phyloP scores from a whole-genome alignment of 2,113 vertebrate species.

The Motacilla alba region DNA sequence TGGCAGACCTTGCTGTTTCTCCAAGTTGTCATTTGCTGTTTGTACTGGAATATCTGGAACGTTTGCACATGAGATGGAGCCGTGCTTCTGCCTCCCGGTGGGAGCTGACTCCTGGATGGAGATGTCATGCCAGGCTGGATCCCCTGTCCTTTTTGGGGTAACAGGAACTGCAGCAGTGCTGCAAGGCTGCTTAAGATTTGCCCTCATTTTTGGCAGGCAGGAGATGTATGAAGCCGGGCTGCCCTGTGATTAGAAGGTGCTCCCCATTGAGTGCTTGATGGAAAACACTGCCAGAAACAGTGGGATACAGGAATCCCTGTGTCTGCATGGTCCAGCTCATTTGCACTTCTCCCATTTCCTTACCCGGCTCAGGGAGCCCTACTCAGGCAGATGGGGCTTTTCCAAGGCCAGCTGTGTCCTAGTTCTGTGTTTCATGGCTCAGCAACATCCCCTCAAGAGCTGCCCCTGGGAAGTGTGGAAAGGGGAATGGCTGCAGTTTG shows the following conservation, averaged over 20 bases:
- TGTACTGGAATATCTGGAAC: neutral
- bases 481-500: neutral
- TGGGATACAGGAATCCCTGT: neutral
- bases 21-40: neutral
- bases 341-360: neutral
- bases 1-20: neutral
- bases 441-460: neutral
- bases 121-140: neutral
- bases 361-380: neutral
- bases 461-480: neutral
- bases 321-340: neutral
- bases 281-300: neutral
- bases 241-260: neutral
- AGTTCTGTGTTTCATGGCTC: neutral
- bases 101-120: neutral
- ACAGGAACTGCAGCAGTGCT: accelerated
- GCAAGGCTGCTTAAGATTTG: neutral
- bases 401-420: neutral
- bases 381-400: neutral
- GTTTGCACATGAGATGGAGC: neutral
- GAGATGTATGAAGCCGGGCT: neutral
- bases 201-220: neutral
- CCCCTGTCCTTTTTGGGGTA: neutral
- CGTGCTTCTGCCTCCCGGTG: neutral
- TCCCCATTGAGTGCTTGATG: neutral